Percentiles rank a stretch among this genome's conserved stretches.
Evolutionary conservation across 2,797 vertebrate species (phyloP).

Genomic region (Danio kyathit): DNA sequence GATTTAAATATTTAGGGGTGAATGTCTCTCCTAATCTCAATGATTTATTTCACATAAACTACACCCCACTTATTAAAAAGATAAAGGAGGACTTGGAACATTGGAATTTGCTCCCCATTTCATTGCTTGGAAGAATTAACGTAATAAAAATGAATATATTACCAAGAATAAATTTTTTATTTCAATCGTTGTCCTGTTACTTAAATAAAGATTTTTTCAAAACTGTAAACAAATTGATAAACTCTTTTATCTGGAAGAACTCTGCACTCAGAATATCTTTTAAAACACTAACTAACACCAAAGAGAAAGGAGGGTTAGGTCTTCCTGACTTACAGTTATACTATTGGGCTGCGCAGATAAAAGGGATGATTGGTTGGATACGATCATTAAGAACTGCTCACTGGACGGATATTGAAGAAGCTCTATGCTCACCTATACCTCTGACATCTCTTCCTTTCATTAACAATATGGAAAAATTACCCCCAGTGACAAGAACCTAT

Average conservation of each 20-base stretch:
- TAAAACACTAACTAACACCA: neutral
- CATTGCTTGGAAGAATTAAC: neutral
- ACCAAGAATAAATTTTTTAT: constrained; percentile 1
- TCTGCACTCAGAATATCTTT: neutral
- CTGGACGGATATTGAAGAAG: too few species aligned
- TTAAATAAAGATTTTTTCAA: neutral
- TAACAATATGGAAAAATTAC: too few species aligned
- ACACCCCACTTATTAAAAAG: neutral
- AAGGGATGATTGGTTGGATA: neutral
- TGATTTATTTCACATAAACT: neutral
- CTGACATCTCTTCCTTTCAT: too few species aligned
- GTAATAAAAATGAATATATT: constrained; percentile 25
- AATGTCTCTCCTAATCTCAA: neutral
- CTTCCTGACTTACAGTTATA: too few species aligned
- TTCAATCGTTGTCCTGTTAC: constrained; percentile 24
- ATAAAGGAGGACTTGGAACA: too few species aligned
- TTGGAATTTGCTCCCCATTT: neutral
- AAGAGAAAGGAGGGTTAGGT: neutral
- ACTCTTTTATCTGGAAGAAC: neutral
- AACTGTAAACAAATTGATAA: neutral
- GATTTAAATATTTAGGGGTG: neutral
- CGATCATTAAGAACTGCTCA: neutral
- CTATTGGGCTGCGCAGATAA: too few species aligned
- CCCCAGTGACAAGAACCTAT: too few species aligned
- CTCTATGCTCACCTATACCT: too few species aligned